Base-by-base conservation (phyloP, 2,113 vertebrate species). In the Cololabis saira region DNA sequence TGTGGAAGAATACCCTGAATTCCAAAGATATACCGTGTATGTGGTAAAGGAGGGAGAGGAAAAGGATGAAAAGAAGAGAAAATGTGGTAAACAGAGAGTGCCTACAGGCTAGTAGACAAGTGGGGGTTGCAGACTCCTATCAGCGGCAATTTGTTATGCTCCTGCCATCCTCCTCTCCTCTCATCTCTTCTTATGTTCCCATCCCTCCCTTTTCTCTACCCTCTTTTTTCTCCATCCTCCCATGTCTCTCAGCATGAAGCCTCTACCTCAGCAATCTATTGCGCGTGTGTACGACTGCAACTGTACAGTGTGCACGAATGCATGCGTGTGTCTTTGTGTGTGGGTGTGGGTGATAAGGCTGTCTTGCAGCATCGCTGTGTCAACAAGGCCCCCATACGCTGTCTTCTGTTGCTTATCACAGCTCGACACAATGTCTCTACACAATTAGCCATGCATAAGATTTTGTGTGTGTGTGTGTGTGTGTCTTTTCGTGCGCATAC, bases 301-400 rank as follows among this genome's bases (percentile, higher is more conserved):
- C 44, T 59, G 37, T 43, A 50, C 33, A 37, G 6, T 37, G 6
- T 37, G 71, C 27, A 45, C 37, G 30, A 4, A 37, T 21, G 52
- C n/a, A 13, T 60, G 63, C 68, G 74, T 60, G 59, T 71, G 43
- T 64, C 59, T 47, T 44, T 83, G 61, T 85, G 77, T 76, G 84
- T 89, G 77, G 60, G 78, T 80, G 80, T 87, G 79, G 55, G 78
- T 79, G 82, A 90, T 90, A 90, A 89, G 86, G 77, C 84, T 83
- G 82, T 82, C 86, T 87, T 70, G 76, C 86, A 88, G 86, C 88
- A 88, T 88, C 82, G 64, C 82, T 90, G 88, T 88, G 88, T 90
- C 84, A 83, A 90, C 88, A 88, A 87, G 86, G 76, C 85, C 63
- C 74, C 69, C 55, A 67, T 80, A 82, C 76, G 77, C 76, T 81